Percentiles rank a stretch among this genome's conserved stretches.
These are phyloP conservation scores for Agonopterix subpropinquella DNA, from an alignment of 2,888 invertebrate species.

Conservation along the genomic window DNA sequence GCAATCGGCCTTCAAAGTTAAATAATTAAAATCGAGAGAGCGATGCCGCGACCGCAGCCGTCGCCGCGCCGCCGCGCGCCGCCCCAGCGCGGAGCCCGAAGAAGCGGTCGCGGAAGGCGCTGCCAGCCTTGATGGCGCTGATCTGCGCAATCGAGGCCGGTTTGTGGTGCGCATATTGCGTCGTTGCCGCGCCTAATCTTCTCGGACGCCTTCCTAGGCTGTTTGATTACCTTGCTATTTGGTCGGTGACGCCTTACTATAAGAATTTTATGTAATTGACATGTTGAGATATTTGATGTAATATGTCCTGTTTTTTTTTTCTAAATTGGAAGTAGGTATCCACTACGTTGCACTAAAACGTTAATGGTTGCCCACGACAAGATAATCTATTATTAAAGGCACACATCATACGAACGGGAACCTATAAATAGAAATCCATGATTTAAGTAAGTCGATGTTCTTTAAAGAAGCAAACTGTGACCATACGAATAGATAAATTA, in stretches of 20 bases:
- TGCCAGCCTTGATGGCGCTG: conserved; percentile 71
- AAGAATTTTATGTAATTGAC: conserved; percentile 16
- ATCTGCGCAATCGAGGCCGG: conserved; percentile 71
- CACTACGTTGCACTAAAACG: too few species aligned
- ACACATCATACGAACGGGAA: too few species aligned
- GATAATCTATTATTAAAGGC: too few species aligned
- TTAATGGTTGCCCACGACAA: too few species aligned
- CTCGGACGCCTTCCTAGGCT: conserved; percentile 48
- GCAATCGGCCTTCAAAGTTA: conserved; percentile 72
- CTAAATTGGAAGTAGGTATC: too few species aligned
- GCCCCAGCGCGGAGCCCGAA: conserved; percentile 47
- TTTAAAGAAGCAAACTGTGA: too few species aligned
- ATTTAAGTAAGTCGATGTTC: too few species aligned
- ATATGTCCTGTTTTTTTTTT: too few species aligned
- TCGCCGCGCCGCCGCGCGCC: conserved; percentile 22
- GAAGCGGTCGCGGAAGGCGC: conserved; percentile 68
- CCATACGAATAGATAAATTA: too few species aligned
- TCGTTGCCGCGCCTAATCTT: conserved; percentile 57
- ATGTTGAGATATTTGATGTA: not conserved
- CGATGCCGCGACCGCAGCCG: conserved; percentile 38
- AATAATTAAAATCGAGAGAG: conserved; percentile 71
- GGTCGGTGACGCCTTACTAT: conserved; percentile 34
- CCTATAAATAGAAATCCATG: too few species aligned
- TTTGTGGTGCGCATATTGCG: conserved; percentile 60
- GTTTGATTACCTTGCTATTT: conserved; percentile 33